phyloP scores from a whole-genome alignment of 2,797 vertebrate genomes.

The Xiphorhynchus erythropygius region DNA sequence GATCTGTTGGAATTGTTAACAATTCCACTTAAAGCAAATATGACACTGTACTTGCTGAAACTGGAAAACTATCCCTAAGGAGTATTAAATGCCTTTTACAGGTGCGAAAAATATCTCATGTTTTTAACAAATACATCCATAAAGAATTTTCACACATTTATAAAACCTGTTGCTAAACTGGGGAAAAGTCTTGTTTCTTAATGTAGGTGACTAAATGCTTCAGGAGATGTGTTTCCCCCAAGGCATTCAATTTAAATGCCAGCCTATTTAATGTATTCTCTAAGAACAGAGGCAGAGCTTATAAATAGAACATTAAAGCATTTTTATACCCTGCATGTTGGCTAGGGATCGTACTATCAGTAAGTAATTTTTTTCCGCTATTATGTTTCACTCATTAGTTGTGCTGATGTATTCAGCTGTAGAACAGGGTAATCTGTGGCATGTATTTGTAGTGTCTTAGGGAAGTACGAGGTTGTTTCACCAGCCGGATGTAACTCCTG shows the following conservation, averaged over 20 bases:
- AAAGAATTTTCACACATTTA: conserved; percentile 44
- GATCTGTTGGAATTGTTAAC: not conserved
- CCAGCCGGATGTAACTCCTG: not conserved
- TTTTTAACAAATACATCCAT: conserved; percentile 46
- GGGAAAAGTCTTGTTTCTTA: not conserved
- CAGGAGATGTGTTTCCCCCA: not conserved
- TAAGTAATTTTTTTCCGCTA: not conserved
- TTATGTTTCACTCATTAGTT: not conserved
- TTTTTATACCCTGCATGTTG: not conserved
- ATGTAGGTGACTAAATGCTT: conserved; percentile 15
- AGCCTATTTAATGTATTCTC: conserved; percentile 18
- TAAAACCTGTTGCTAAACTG: conserved; percentile 11
- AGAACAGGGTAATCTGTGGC: not conserved
- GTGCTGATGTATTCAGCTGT: not conserved
- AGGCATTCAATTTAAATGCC: conserved; percentile 12
- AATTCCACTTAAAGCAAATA: not conserved
- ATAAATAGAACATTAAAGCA: conserved; percentile 18
- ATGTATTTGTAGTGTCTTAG: not conserved
- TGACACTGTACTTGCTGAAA: not conserved
- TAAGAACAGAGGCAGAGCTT: not conserved
- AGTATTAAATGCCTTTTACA: conserved; percentile 34
- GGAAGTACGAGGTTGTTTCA: not conserved
- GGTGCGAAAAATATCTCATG: conserved; percentile 6
- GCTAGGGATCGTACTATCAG: not conserved
- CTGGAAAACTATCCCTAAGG: not conserved